Conservation (phyloP, 2,888 invertebrate genomes). For the Oeneis ivallda region DNA sequence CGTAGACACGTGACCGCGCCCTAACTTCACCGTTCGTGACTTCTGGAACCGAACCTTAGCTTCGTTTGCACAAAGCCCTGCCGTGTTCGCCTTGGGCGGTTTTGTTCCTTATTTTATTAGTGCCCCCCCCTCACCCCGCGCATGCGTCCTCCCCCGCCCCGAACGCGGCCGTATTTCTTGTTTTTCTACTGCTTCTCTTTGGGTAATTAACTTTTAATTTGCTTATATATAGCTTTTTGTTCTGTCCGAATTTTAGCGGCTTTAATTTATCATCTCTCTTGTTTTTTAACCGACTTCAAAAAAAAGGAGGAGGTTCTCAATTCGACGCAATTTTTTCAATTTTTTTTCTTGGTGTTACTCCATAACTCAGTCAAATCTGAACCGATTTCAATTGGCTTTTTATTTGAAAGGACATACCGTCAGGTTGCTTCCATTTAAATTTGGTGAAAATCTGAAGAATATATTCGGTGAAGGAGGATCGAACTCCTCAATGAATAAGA, state of each 20-base stretch:
- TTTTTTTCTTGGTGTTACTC: no score
- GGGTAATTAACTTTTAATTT: constrained; percentile 10
- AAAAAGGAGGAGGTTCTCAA: no score
- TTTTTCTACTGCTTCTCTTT: not conserved
- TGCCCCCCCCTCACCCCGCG: not conserved
- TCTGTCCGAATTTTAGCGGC: constrained; percentile 5
- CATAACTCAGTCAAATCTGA: no score
- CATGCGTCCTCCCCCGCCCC: not conserved
- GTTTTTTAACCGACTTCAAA: not conserved
- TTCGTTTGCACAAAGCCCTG: not conserved
- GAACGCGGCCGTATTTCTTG: not conserved
- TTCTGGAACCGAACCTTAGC: not conserved
- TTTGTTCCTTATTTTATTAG: not conserved
- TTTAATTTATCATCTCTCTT: not conserved
- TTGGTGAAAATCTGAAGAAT: no score
- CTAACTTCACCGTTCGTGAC: no score
- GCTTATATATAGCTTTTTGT: constrained; percentile 3
- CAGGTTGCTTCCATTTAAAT: no score
- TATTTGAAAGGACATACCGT: no score
- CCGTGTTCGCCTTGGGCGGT: not conserved
- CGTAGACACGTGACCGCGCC: no score
- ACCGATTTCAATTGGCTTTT: no score
- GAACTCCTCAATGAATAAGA: no score
- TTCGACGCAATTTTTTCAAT: no score
- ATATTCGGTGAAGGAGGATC: no score